These are phyloP conservation scores for Parnassius mnemosyne DNA, from an alignment of 2,888 invertebrate genomes.

Conservation along the genomic window DNA sequence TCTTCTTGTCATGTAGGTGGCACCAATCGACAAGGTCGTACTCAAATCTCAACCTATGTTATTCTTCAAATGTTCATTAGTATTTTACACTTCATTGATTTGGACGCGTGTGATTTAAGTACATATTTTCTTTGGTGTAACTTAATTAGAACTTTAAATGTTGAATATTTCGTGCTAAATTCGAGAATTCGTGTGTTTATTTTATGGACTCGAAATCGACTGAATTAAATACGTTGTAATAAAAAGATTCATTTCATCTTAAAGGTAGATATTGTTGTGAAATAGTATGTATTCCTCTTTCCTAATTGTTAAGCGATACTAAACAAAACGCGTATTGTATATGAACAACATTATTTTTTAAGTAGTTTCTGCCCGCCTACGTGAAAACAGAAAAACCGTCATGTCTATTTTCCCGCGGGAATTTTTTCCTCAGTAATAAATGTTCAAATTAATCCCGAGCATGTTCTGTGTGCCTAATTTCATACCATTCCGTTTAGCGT, in stretches of 20 bases:
- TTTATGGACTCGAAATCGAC: too few relatives aligned
- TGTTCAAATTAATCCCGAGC: too few relatives aligned
- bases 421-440: too few relatives aligned
- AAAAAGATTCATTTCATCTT: background rate
- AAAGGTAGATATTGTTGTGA: conserved; percentile 4
- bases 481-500: too few relatives aligned
- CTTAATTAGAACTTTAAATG: too few relatives aligned
- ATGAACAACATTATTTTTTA: background rate
- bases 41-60: conserved; percentile 38
- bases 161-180: too few relatives aligned
- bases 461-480: too few relatives aligned
- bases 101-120: conserved; percentile 28
- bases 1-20: conserved; percentile 62
- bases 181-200: too few relatives aligned
- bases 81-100: conserved; percentile 29
- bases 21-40: conserved; percentile 62
- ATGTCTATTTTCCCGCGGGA: too few relatives aligned
- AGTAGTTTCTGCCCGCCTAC: too few relatives aligned
- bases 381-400: too few relatives aligned
- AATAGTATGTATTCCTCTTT: background rate
- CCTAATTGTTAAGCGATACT: background rate
- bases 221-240: background rate
- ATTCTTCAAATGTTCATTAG: conserved; percentile 34
- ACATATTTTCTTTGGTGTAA: too few relatives aligned
- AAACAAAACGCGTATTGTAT: background rate